A percentile compares a stretch with the other conserved stretches of the same genome.
These are phyloP conservation scores for Peromyscus nudipes DNA, from an alignment of 2,797 vertebrate genomes.

Conservation along the genomic window DNA sequence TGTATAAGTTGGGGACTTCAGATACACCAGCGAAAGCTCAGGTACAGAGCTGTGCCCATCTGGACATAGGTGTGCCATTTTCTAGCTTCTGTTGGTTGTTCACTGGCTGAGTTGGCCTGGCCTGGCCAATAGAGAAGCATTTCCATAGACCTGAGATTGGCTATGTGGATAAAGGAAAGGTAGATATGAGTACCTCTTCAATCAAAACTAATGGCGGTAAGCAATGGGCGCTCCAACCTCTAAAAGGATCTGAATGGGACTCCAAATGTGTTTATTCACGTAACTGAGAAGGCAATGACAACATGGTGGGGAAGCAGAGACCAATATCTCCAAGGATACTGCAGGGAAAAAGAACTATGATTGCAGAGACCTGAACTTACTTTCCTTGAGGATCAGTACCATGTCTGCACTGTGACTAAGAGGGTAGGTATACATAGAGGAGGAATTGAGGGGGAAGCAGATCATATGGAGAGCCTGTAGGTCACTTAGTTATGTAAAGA, in stretches of 20 bases:
- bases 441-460: background rate
- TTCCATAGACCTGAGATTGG: background rate
- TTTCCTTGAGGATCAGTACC: background rate
- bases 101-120: background rate
- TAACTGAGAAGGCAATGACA: background rate
- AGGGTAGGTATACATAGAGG: background rate
- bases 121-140: background rate
- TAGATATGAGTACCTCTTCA: background rate
- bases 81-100: background rate
- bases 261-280: background rate
- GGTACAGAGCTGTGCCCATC: background rate
- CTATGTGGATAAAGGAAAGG: background rate
- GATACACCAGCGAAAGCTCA: background rate
- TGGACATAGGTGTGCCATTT: background rate
- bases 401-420: background rate
- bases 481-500: background rate
- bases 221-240: too few species aligned
- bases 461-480: background rate
- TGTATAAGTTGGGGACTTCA: background rate
- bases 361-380: background rate
- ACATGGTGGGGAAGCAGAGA: background rate
- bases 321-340: background rate
- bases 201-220: background rate
- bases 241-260: background rate
- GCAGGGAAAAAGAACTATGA: background rate